A percentile compares a stretch with the other conserved stretches of the same genome.
Evolutionary conservation across 2,797 vertebrate species (phyloP).

Genomic region (Falco naumanni): DNA sequence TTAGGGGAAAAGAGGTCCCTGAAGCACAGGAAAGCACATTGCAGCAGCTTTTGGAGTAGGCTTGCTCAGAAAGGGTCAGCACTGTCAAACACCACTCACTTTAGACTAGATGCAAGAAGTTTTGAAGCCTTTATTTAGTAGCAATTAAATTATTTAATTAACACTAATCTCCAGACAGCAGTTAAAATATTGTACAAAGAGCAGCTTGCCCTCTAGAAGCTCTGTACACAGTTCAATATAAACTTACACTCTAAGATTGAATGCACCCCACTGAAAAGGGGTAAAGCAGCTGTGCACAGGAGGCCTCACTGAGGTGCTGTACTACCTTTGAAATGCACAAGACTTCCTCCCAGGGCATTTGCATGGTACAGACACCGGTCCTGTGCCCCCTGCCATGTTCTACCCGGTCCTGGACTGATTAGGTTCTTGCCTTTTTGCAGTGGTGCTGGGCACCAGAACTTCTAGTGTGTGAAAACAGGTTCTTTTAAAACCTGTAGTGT

Average conservation of each 20-base stretch:
- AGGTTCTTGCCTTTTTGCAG: constrained; percentile 30
- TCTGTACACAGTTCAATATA: constrained; percentile 65
- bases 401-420: constrained; percentile 7
- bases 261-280: constrained; percentile 77
- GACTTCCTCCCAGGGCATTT: constrained; percentile 28
- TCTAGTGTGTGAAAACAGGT: constrained; percentile 62
- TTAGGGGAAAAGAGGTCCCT: too few species aligned
- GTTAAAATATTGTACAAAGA: constrained; percentile 77
- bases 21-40: too few species aligned
- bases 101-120: constrained; percentile 7
- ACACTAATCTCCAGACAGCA: constrained; percentile 77
- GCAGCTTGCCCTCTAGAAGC: constrained; percentile 63
- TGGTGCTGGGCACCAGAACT: constrained; percentile 48
- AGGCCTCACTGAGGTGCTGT: constrained; percentile 66
- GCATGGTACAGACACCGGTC: constrained; percentile 48
- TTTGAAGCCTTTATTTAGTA: constrained; percentile 91
- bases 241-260: constrained; percentile 56
- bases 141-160: constrained; percentile 84
- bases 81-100: not conserved
- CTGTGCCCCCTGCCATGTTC: not conserved
- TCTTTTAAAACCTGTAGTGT: constrained; percentile 54
- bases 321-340: constrained; percentile 65
- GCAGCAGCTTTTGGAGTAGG: not conserved
- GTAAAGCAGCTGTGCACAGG: constrained; percentile 75
- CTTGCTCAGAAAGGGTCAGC: not conserved